Base-by-base conservation (phyloP, 2,113 vertebrate species). In the Paraplagusia blochii region DNA sequence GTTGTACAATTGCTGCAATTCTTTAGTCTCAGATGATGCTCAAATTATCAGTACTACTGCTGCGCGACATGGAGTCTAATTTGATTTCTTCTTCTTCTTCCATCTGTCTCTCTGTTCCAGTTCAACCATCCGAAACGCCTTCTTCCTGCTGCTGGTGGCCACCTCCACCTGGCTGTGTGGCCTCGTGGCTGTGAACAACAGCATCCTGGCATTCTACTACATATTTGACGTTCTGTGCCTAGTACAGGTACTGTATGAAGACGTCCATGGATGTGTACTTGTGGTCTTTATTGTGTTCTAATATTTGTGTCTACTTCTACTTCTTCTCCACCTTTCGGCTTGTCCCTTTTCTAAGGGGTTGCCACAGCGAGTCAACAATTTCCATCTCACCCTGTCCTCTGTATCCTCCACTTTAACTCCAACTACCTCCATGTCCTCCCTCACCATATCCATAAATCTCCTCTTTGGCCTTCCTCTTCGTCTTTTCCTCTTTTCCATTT, bases 181-280 rank as follows among this genome's bases (percentile, higher is more conserved):
- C 63, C 93, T 99, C 64, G 93, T 99, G 93, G 95, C 97, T 34
- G 93, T 99, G 72, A 99, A 99, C 90, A 96, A 99, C 92, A 98
- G 95, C 81, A 88, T 99, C 84, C 91, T 99, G 87, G 93, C 93
- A 76, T 98, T 99, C 89, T 93, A 99, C 92, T 99, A 99, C 91
- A 94, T 99, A 89, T 96, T 97, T 53, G 85, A 93, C 56, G 86
- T 95, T 65, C 93, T 98, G 83, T 97, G 94, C 81, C 90, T 95
- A 29, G 85, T 99, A 72, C 96, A 98, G 95, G 97, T 99, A 29
- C 22, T 29, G 22, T 29, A 90, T 58, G 14, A 57, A 13, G 11
- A 2, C 70, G 34, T 50, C 9, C 7, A 9, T 5, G 8, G 8
- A 13, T 16, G 18, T 52, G 18, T 6, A 17, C 17, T 57, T 29